Evolutionary conservation across 2,113 vertebrate genomes (phyloP).

Genomic region (Daphoenositta chrysoptera): DNA sequence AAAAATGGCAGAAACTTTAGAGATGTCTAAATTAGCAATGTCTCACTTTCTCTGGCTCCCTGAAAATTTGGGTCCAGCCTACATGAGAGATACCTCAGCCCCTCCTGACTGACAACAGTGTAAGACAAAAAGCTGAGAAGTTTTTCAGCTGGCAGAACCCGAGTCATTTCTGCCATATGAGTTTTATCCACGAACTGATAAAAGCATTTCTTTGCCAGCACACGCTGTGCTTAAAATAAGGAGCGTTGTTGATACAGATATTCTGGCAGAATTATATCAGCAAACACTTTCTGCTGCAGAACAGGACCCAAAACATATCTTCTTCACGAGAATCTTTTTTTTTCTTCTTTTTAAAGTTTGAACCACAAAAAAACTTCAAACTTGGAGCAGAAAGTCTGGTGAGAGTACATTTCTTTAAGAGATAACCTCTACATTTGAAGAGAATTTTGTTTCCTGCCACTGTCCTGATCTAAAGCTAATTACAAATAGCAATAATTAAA

Average conservation of each 20-base stretch:
- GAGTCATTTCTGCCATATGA: not conserved
- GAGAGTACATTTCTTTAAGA: not conserved
- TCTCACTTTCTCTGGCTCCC: not conserved
- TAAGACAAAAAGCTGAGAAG: not conserved
- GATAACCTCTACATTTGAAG: not conserved
- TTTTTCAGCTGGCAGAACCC: not conserved
- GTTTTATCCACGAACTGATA: not conserved
- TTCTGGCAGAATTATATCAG: not conserved
- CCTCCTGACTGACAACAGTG: not conserved
- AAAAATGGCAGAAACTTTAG: not conserved
- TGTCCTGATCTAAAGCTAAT: not conserved
- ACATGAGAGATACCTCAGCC: not conserved
- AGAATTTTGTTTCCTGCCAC: not conserved
- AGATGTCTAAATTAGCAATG: not conserved
- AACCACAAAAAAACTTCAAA: not conserved
- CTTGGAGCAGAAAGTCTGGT: not conserved
- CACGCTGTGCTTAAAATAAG: not conserved
- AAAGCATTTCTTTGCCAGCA: constrained; percentile 9
- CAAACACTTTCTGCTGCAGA: not conserved
- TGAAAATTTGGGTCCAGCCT: not conserved
- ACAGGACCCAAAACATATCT: not conserved
- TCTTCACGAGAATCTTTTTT: not conserved
- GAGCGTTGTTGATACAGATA: not conserved
- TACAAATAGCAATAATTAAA: not conserved
- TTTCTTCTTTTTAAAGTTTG: not conserved